Conservation (phyloP, 2,797 vertebrate genomes). For the Denticeps clupeoides region DNA sequence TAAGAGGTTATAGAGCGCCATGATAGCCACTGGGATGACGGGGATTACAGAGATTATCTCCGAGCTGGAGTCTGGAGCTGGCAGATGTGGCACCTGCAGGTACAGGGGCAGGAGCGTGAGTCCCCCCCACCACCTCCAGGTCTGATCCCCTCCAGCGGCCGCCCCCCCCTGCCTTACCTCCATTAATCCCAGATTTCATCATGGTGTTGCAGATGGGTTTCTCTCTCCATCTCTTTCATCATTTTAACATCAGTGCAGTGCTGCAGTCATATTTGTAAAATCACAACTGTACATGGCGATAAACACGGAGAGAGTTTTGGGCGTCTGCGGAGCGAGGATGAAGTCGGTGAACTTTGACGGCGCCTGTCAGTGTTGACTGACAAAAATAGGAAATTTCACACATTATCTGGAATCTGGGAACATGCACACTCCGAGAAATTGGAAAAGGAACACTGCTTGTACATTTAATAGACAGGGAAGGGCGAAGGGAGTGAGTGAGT, state of each 20-base stretch:
- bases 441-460: too few relatives aligned
- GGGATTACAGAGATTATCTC: conserved; percentile 72
- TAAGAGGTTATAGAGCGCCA: conserved; percentile 66
- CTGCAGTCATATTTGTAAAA: conserved; percentile 17
- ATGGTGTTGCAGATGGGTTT: conserved; percentile 20
- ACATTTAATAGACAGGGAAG: too few relatives aligned
- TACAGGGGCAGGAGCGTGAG: conserved; percentile 21
- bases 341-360: too few relatives aligned
- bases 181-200: conserved; percentile 20
- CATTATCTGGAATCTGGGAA: too few relatives aligned
- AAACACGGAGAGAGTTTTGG: too few relatives aligned
- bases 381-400: too few relatives aligned
- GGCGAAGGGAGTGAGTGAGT: too few relatives aligned
- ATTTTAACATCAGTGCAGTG: conserved; percentile 17
- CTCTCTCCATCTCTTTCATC: conserved; percentile 13
- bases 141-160: neutral
- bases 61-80: conserved; percentile 46
- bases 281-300: neutral
- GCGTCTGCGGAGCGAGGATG: too few relatives aligned
- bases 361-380: too few relatives aligned
- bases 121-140: neutral
- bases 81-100: conserved; percentile 60
- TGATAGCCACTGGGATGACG: conserved; percentile 67
- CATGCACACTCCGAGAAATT: too few relatives aligned
- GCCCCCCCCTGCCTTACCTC: conserved; percentile 5